Evolutionary conservation across 2,113 vertebrate genomes (phyloP).

Genomic region (Melanotaenia duboulayi): DNA sequence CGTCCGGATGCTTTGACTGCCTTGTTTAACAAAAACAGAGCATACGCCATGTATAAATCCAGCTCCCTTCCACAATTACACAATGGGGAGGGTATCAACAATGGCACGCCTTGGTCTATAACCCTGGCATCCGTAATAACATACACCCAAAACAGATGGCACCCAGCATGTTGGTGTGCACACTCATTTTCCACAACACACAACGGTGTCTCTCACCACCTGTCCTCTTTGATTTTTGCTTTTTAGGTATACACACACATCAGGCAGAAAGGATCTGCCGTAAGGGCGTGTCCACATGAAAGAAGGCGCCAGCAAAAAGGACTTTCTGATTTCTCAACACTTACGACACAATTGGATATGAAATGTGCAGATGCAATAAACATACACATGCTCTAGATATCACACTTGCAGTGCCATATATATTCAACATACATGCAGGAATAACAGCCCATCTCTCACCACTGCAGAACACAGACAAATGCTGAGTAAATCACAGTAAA

Average conservation of each 20-base stretch:
- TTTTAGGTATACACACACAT: constrained; percentile 12
- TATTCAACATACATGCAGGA: constrained; percentile 47
- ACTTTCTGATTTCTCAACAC: constrained; percentile 5
- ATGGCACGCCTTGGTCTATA: constrained; percentile 50
- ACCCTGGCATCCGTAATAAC: constrained; percentile 37
- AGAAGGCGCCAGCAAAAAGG: constrained; percentile 19
- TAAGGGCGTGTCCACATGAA: constrained; percentile 64
- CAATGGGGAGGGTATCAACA: constrained; percentile 54
- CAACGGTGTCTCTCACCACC: constrained; percentile 21
- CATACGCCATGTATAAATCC: constrained; percentile 44
- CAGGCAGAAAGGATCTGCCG: constrained; percentile 37
- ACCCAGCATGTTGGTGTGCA: constrained; percentile 31
- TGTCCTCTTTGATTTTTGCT: constrained; percentile 6
- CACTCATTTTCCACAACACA: constrained; percentile 40
- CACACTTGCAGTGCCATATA: background rate
- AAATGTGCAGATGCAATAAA: constrained; percentile 50
- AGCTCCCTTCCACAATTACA: constrained; percentile 23
- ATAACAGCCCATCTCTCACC: constrained; percentile 21
- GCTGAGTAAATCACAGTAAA: constrained; percentile 55
- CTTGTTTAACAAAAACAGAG: constrained; percentile 57
- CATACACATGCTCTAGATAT: constrained; percentile 16
- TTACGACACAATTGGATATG: constrained; percentile 10
- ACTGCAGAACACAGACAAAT: constrained; percentile 34
- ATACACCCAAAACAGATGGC: constrained; percentile 55
- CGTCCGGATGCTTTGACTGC: constrained; percentile 51